Percentiles rank a stretch among this genome's conserved stretches.
These are phyloP conservation scores for Babylonia areolata DNA, from an alignment of 1,140 invertebrate genomes.

Conservation along the genomic window DNA sequence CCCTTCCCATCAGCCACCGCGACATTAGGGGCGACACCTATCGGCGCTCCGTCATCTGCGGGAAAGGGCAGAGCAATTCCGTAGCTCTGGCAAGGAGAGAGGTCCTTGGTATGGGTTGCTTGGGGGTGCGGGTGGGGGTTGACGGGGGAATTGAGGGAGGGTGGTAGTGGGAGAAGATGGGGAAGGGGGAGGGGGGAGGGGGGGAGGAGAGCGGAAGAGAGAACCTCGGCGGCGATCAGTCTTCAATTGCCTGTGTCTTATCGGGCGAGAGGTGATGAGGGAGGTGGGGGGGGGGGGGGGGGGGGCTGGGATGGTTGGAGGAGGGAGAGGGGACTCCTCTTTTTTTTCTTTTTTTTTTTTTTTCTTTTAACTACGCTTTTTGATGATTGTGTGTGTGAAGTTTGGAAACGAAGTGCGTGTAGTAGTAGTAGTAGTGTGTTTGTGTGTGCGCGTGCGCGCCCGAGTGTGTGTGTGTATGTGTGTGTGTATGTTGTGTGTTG, in stretches of 20 bases:
- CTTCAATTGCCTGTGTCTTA: neutral
- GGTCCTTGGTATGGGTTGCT: too few species aligned
- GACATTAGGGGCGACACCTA: constrained; percentile 35
- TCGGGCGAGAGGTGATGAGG: neutral
- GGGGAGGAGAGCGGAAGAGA: neutral
- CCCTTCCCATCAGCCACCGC: neutral
- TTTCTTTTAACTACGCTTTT: neutral
- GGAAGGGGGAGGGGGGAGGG: neutral
- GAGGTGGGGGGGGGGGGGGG: neutral
- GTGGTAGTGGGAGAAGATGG: neutral
- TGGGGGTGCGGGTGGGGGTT: neutral
- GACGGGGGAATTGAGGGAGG: neutral
- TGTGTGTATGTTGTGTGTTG: neutral
- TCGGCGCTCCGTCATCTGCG: constrained; percentile 20
- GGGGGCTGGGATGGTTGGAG: neutral
- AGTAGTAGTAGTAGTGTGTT: neutral
- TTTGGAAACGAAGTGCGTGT: neutral
- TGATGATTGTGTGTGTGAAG: neutral
- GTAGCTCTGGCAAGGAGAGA: too few species aligned
- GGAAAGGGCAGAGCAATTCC: neutral
- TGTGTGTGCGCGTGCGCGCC: neutral
- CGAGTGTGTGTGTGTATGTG: neutral
- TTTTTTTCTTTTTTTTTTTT: too few species aligned
- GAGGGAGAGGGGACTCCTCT: neutral
- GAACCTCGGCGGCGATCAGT: neutral